A percentile compares a stretch with the other conserved stretches of the same genome.
Evolutionary conservation across 1,140 invertebrate species (phyloP).

Genomic region (Sarcophaga bullata): DNA sequence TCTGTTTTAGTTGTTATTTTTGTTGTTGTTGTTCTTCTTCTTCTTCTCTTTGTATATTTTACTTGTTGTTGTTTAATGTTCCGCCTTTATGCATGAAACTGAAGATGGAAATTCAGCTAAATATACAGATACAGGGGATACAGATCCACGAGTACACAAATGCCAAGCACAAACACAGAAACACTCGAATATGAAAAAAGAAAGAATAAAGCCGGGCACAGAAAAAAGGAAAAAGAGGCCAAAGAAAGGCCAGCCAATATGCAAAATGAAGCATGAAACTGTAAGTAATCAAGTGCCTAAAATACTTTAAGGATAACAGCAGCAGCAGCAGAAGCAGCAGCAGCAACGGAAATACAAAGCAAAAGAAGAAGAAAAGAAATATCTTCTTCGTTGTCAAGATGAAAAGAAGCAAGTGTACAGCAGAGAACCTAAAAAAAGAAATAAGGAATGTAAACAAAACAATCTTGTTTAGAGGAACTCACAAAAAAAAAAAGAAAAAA

Average conservation of each 20-base stretch:
- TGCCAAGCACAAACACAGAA: too few species aligned
- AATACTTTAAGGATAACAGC: constrained; percentile 7
- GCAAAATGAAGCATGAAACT: constrained; percentile 26
- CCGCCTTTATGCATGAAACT: background rate
- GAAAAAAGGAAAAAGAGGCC: background rate
- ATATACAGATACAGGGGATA: constrained; percentile 5
- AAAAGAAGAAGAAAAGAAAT: background rate
- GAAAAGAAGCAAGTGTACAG: background rate
- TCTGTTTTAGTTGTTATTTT: constrained; percentile 6
- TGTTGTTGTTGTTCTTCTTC: background rate
- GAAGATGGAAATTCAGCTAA: background rate
- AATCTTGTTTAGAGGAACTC: background rate
- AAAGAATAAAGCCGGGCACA: background rate
- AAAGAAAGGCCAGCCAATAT: background rate
- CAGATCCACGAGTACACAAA: background rate
- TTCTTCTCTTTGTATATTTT: background rate
- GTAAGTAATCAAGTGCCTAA: constrained; percentile 26
- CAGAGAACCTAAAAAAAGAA: background rate
- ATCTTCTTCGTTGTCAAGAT: constrained; percentile 1
- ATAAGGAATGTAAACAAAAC: constrained; percentile 11
- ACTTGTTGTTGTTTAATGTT: background rate
- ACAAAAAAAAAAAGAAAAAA: too few species aligned
- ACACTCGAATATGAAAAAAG: too few species aligned
- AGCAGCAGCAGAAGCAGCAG: background rate
- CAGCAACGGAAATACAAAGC: background rate